Conservation (phyloP, 2,888 invertebrate species). For the Ennomos quercinarius region DNA sequence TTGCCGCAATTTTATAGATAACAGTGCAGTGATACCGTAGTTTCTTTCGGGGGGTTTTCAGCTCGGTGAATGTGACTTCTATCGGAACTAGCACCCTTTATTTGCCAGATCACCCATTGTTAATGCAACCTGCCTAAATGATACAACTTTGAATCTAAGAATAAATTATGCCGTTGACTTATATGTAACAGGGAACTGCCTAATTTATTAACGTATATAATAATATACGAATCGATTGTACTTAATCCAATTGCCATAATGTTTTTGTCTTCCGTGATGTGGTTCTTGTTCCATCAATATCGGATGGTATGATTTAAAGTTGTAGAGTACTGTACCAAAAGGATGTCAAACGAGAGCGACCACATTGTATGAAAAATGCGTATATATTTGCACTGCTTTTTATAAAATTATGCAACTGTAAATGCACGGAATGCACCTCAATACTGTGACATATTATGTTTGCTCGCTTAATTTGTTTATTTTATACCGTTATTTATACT, state of each 20-base stretch:
- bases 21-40: constrained; percentile 53
- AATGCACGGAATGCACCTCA: constrained; percentile 76
- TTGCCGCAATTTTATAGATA: constrained; percentile 61
- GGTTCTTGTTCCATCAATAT: not conserved
- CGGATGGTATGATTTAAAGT: constrained; percentile 26
- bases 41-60: constrained; percentile 40
- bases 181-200: not conserved
- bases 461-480: constrained; percentile 73
- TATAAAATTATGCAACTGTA: constrained; percentile 67
- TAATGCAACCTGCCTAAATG: constrained; percentile 17
- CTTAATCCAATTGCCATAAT: too few relatives aligned
- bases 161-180: not conserved
- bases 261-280: too few relatives aligned
- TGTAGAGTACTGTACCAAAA: constrained; percentile 29
- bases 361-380: constrained; percentile 57
- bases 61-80: constrained; percentile 48
- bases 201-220: not conserved
- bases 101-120: constrained; percentile 29
- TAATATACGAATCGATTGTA: too few relatives aligned
- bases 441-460: constrained; percentile 68
- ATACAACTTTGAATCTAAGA: constrained; percentile 23
- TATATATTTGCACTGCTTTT: constrained; percentile 80
- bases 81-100: constrained; percentile 31
- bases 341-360: constrained; percentile 36
- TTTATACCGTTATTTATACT: constrained; percentile 43